A percentile compares a stretch with the other conserved stretches of the same genome.
phyloP scores from a whole-genome alignment of 1,140 invertebrate genomes.

The Zaprionus capensis region DNA sequence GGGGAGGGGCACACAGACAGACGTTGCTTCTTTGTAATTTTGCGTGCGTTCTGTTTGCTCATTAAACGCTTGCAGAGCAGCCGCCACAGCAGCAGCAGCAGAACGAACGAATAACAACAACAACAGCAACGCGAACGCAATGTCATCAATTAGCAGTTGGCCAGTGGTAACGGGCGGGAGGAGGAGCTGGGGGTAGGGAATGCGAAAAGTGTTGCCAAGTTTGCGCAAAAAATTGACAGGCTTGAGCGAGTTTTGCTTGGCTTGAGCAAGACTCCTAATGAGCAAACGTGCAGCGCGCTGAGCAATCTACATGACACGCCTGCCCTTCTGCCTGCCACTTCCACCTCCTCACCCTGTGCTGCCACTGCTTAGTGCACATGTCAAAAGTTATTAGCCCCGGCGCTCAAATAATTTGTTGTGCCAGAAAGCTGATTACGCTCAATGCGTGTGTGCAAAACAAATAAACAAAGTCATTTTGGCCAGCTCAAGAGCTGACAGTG shows the following conservation, averaged over 20 bases:
- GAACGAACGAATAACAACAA: slow-evolving; percentile 1
- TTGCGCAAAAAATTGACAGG: slow-evolving; percentile 73
- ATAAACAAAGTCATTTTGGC: slow-evolving; percentile 80
- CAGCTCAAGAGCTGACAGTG: slow-evolving; percentile 6
- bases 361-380: slow-evolving; percentile 60
- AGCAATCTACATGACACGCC: slow-evolving; percentile 37
- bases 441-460: slow-evolving; percentile 59
- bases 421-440: slow-evolving; percentile 72
- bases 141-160: slow-evolving; percentile 74
- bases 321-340: not conserved
- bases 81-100: not conserved
- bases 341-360: not conserved
- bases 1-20: slow-evolving; percentile 19
- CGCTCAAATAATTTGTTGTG: slow-evolving; percentile 69
- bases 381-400: slow-evolving; percentile 75
- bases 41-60: slow-evolving; percentile 81
- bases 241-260: slow-evolving; percentile 36
- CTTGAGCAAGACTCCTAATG: slow-evolving; percentile 54
- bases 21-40: slow-evolving; percentile 69
- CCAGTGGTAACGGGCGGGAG: slow-evolving; percentile 22
- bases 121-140: slow-evolving; percentile 24
- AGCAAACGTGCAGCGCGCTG: slow-evolving; percentile 52
- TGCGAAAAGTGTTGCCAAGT: slow-evolving; percentile 46
- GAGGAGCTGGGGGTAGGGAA: not conserved
- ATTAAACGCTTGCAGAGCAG: slow-evolving; percentile 70